These are phyloP conservation scores for Apodemia hepburni DNA, from an alignment of 2,888 invertebrate species.

Conservation along the genomic window DNA sequence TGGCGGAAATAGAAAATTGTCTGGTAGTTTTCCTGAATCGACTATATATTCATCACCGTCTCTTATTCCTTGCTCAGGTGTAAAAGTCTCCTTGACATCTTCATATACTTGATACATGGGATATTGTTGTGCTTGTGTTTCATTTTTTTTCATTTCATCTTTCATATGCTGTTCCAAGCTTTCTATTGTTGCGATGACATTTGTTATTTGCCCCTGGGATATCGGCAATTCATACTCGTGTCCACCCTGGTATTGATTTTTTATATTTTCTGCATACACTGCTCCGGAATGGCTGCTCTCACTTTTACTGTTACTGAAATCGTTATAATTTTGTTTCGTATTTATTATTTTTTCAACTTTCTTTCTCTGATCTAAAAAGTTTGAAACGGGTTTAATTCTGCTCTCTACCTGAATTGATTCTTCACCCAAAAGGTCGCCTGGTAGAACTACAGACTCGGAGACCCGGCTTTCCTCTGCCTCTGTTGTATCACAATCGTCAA, in stretches of 20 bases:
- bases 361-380: slow-evolving; percentile 67
- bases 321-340: slow-evolving; percentile 70
- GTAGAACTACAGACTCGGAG: slow-evolving; percentile 58
- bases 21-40: slow-evolving; percentile 50
- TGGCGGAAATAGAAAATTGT: slow-evolving; percentile 55
- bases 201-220: slow-evolving; percentile 61
- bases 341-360: slow-evolving; percentile 70
- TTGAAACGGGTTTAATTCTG: slow-evolving; percentile 81
- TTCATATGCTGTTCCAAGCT: slow-evolving; percentile 58
- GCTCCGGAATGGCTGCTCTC: slow-evolving; percentile 53
- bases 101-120: slow-evolving; percentile 62
- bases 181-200: slow-evolving; percentile 69
- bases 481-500: slow-evolving; percentile 87
- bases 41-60: slow-evolving; percentile 63
- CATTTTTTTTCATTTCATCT: slow-evolving; percentile 48
- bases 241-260: slow-evolving; percentile 42
- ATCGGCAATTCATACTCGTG: slow-evolving; percentile 71
- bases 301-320: slow-evolving; percentile 68
- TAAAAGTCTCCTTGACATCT: slow-evolving; percentile 50
- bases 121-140: slow-evolving; percentile 36
- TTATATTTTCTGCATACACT: slow-evolving; percentile 41
- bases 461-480: slow-evolving; percentile 78
- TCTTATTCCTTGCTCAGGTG: slow-evolving; percentile 55
- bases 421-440: slow-evolving; percentile 58
- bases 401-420: slow-evolving; percentile 84